These are phyloP conservation scores for Clarias fuscus DNA, from an alignment of 2,797 vertebrate species.

Conservation along the genomic window DNA sequence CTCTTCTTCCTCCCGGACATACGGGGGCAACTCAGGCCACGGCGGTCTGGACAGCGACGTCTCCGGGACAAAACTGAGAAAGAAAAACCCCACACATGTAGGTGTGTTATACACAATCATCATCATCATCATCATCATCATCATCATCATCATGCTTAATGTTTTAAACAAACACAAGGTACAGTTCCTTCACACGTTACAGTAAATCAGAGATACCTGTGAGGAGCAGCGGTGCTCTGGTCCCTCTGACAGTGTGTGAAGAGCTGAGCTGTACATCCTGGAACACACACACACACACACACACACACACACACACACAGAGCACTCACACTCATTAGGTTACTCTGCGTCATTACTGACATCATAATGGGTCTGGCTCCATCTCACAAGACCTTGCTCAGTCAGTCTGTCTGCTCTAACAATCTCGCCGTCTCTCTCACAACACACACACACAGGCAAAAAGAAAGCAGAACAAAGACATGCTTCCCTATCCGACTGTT, in stretches of 20 bases:
- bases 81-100: neutral
- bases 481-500: too few species aligned
- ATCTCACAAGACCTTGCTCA: neutral
- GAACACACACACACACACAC: neutral
- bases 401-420: neutral
- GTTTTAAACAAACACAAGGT: too few species aligned
- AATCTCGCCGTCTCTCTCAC: neutral
- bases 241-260: constrained; percentile 24
- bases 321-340: neutral
- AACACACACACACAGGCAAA: neutral
- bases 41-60: constrained; percentile 86
- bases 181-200: too few species aligned
- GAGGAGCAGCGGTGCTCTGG: constrained; percentile 6
- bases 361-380: neutral
- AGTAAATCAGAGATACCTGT: constrained; percentile 15
- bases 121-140: too few species aligned
- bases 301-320: neutral
- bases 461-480: too few species aligned
- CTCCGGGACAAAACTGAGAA: constrained; percentile 72
- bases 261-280: constrained; percentile 36
- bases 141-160: too few species aligned
- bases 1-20: constrained; percentile 71
- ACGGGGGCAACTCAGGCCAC: constrained; percentile 75
- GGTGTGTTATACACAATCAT: too few species aligned
- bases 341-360: neutral